Percentiles rank a stretch among this genome's conserved stretches.
Evolutionary conservation across 1,140 invertebrate species (phyloP).

Genomic region (Dendroctonus valens): DNA sequence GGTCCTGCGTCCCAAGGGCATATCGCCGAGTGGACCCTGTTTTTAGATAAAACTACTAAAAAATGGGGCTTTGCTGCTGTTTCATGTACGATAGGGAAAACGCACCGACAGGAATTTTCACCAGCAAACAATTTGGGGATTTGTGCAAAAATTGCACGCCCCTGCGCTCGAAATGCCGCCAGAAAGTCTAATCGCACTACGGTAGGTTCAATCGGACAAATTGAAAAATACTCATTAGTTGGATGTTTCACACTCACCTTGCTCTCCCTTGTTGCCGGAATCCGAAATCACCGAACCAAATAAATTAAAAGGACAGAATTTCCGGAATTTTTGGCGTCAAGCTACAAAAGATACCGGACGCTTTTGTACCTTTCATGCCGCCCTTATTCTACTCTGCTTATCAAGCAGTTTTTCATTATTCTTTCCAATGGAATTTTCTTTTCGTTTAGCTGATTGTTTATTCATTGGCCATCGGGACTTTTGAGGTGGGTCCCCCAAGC

Average conservation of each 20-base stretch:
- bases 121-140: too few relatives aligned
- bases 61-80: slow-evolving; percentile 7
- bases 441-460: neutral
- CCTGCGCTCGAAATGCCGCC: too few relatives aligned
- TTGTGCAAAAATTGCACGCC: too few relatives aligned
- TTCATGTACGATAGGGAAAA: neutral
- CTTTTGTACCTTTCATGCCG: slow-evolving; percentile 10
- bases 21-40: slow-evolving; percentile 9
- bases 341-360: slow-evolving; percentile 19
- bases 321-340: slow-evolving; percentile 32
- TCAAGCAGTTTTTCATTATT: too few relatives aligned
- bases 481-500: neutral
- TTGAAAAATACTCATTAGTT: slow-evolving; percentile 53
- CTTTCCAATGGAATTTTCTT: too few relatives aligned
- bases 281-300: slow-evolving; percentile 17
- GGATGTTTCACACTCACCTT: slow-evolving; percentile 48
- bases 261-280: slow-evolving; percentile 29
- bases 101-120: too few relatives aligned
- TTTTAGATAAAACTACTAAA: slow-evolving; percentile 30
- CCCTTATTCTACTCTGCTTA: too few relatives aligned
- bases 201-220: slow-evolving; percentile 39
- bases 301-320: slow-evolving; percentile 34
- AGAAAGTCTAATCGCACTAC: too few relatives aligned
- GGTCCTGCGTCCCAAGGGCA: slow-evolving; percentile 24
- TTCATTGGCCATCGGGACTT: slow-evolving; percentile 3